Conservation (phyloP, 1,140 invertebrate genomes). For the Euschistus heros region DNA sequence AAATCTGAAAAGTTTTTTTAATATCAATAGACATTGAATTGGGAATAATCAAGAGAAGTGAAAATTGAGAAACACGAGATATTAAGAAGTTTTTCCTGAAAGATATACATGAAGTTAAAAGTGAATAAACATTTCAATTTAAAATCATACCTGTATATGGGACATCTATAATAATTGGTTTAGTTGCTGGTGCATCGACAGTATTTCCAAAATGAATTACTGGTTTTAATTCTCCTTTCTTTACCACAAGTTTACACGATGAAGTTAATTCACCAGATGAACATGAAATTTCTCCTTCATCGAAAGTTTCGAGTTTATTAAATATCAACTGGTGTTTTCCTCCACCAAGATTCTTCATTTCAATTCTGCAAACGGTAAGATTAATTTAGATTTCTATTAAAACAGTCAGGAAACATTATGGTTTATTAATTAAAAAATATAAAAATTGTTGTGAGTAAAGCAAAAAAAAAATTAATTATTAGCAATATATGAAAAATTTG, state of each 20-base stretch:
- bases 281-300: constrained; percentile 76
- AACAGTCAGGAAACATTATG: not conserved
- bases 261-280: constrained; percentile 70
- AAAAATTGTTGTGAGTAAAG: not conserved
- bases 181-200: constrained; percentile 66
- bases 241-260: constrained; percentile 68
- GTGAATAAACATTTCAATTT: too few species aligned
- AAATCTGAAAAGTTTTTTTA: too few species aligned
- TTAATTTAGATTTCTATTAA: not conserved
- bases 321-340: constrained; percentile 86
- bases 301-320: constrained; percentile 65
- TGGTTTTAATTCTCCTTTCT: constrained; percentile 73
- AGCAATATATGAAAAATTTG: not conserved
- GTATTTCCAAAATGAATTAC: constrained; percentile 68
- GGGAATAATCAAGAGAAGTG: too few species aligned
- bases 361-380: constrained; percentile 44
- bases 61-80: too few species aligned
- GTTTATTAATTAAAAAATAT: not conserved
- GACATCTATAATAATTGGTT: constrained; percentile 72
- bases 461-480: constrained; percentile 10
- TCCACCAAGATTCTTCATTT: constrained; percentile 82
- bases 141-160: constrained; percentile 72
- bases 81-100: too few species aligned
- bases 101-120: too few species aligned
- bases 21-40: too few species aligned